Conservation (phyloP, 2,113 vertebrate genomes). For the Pelodiscus sinensis region DNA sequence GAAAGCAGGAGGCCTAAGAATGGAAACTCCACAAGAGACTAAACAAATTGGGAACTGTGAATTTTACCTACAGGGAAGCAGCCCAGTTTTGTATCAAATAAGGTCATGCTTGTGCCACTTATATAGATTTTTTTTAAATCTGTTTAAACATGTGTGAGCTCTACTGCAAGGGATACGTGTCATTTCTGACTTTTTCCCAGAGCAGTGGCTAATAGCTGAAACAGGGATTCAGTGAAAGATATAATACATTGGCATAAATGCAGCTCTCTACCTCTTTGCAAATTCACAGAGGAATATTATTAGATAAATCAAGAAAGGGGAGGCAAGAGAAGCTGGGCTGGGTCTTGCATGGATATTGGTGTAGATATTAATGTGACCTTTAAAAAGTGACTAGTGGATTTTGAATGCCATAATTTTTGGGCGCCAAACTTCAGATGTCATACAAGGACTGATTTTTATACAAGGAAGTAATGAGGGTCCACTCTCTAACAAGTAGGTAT, state of each 20-base stretch:
- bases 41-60: not conserved
- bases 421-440: not conserved
- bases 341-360: not conserved
- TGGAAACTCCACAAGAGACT: not conserved
- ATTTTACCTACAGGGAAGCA: not conserved
- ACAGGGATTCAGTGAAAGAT: accelerated
- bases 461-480: not conserved
- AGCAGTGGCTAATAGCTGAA: not conserved
- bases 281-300: not conserved
- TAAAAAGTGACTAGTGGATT: not conserved
- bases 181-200: not conserved
- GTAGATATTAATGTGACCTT: not conserved
- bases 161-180: not conserved
- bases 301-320: not conserved
- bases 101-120: accelerated
- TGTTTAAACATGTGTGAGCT: not conserved
- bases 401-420: not conserved
- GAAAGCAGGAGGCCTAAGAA: not conserved
- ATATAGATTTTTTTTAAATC: not conserved
- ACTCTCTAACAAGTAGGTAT: not conserved
- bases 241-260: not conserved
- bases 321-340: not conserved
- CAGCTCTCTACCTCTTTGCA: not conserved
- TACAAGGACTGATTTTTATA: not conserved
- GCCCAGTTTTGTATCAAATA: not conserved